Evolutionary conservation across 2,797 vertebrate species (phyloP), one percentile per base, ranked within the genome.

Genomic region (Phrynocephalus vlangalii): DNA sequence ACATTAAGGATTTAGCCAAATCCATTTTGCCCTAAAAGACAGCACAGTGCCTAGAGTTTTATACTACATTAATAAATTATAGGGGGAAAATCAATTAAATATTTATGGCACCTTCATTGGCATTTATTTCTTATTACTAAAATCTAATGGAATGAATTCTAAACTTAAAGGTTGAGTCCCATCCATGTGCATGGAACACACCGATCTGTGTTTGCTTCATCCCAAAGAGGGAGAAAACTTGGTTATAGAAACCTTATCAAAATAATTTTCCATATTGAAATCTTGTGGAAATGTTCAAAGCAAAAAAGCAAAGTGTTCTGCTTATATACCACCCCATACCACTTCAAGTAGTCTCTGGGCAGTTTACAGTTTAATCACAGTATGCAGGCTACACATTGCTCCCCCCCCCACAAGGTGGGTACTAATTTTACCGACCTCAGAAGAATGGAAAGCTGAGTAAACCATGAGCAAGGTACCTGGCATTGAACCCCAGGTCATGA

Each of bases 61-160:
- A 0, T 10, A 77, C 60, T 89, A 67, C 30, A 85, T 92, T 92
- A 80, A 93, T 90, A 92, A 93, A 75, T 88, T 88, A 75, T 28
- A 92, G 88, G 38, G 38, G 5, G 90, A 73, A 93, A 92, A 28
- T 70, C 76, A 93, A 92, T 94, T 92, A 94, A 95, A 91, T 91
- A 94, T 93, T 95, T 95, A 93, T 38, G 89, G 81, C 88, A 91
- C 86, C 91, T 84, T 52, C 18, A 24, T 88, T 94, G 24, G 48
- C 90, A 90, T 92, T 81, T 86, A 75, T 73, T 66, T 16, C 70
- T 93, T 94, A 92, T 89, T 94, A 86, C 60, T 81, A 80, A 88
- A 33, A 72, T 56, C 38, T 89, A 89, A 91, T 82, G 92, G 1
- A 86, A 89, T 78, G 56, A 91, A 87, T 91, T 33, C 82, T 87